Evolutionary conservation across 2,888 invertebrate species (phyloP), one percentile per base, ranked within the genome.

Genomic region (Lepas anatifera): DNA sequence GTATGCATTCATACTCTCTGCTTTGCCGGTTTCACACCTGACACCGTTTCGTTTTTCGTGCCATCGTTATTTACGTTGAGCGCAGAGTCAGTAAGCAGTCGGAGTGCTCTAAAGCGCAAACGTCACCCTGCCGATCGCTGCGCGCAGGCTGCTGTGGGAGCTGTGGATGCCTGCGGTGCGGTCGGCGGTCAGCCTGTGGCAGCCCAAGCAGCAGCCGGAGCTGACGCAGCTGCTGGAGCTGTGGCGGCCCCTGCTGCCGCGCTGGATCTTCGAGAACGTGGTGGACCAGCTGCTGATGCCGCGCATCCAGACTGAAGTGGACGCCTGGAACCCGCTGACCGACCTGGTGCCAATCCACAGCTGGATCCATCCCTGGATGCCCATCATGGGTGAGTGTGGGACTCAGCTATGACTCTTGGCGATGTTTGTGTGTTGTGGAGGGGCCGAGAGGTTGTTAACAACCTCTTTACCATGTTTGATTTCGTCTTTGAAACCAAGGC

Each of bases 281-380:
- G 84, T 91, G n/a, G 87, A 94, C 69, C 89, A 93, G 75, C 82
- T 89, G 68, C 85, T 97, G 68, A 82, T 93, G 76, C 93, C 94
- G 0, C 84, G 87, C 52, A 74, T 79, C 18, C 80, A 82, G 73
- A 80, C 84, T 0, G 93, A 90, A 74, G 95, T 95, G 0, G 86
- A 90, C 64, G 85, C 85, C 69, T 98, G 99, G 99, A 93, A 99
- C 83, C 99, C 99, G 1, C 84, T 95, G 2, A 90, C 90, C 0
- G 98, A 99, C 79, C 91, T 92, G 0, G 87, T 95, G 74, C 98
- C 98, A 22, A 90, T 99, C 74, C 97, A 99, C 80, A 86, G 89
- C 7, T 99, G 99, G 99, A 87, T 97, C 72, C 89, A 96, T 79
- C 98, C 98, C 0, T 99, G 99, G 99, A 86, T 95, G 72, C 88